phyloP scores from a whole-genome alignment of 2,113 vertebrate genomes.

The cattle (Bos taurus) region ARS-UCD2.0 NC_037330.1:111565501-111566000 shows the following conservation, averaged over 20 bases:
- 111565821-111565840: not conserved
- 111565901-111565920: not conserved
- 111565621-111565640: not conserved
- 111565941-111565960: not conserved
- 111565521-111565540: not conserved
- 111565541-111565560: not conserved
- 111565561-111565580: fast-evolving
- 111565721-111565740: not conserved
- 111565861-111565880: not conserved
- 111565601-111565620: not conserved
- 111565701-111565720: not conserved
- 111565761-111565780: not conserved
- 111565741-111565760: not conserved
- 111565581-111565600: not conserved
- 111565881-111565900: not conserved
- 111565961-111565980: not conserved
- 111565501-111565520: not conserved
- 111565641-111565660: not conserved
- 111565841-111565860: not conserved
- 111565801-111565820: not conserved
- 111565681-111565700: not conserved
- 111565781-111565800: not conserved
- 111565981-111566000: not conserved
- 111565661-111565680: not conserved
- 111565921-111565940: not conserved